Base-by-base conservation (phyloP, 1,140 invertebrate species). In the Pseudomyrmex pallidus region DNA sequence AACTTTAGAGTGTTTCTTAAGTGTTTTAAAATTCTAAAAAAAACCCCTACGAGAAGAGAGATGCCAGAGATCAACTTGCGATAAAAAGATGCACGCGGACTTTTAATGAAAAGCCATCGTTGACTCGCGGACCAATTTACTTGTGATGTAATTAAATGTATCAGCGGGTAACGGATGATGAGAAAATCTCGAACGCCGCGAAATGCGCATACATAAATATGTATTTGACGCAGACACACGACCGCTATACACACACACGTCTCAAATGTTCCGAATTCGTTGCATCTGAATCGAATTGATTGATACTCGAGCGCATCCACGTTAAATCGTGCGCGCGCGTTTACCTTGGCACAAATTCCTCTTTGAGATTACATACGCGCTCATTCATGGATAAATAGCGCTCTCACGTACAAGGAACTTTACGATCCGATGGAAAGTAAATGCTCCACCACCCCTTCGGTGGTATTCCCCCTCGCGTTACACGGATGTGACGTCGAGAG, bases 341-440 rank as follows among this genome's bases (percentile, higher is more conserved):
- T 84, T 56, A 74, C 80, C 84, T 85, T 76, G 84, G 50, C 70
- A 85, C 22, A 10, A 62, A 85, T 85, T 85, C 50, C 25, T 15
- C 44, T 9, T 9, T 25, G 46, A 22, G 46, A n/a, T 56, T 22
- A 57, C 57, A 59, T 12, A 9, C 15, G 15, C 20, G 35, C 44
- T 78, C 64, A 78, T 78, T 78, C 76, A 70, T 70, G 54, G 35
- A 70, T 78, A 78, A 78, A 50, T 67, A 52, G 68, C 64, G 25
- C 44, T 67, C 66, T 78, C 35, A 20, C 9, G 7, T 46, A 68
- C 52, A 22, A 48, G 25, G 20, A 46, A 59, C 64, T 56, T 67
- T 46, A 44, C 22, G 15, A 70, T 70, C 9, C 13, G 25, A 67
- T 12, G 25, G 63, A 68, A 35, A 57, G 9, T 35, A 10, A 70